phyloP scores from a whole-genome alignment of 2,113 vertebrate genomes.

The Dicrurus megarhynchus region DNA sequence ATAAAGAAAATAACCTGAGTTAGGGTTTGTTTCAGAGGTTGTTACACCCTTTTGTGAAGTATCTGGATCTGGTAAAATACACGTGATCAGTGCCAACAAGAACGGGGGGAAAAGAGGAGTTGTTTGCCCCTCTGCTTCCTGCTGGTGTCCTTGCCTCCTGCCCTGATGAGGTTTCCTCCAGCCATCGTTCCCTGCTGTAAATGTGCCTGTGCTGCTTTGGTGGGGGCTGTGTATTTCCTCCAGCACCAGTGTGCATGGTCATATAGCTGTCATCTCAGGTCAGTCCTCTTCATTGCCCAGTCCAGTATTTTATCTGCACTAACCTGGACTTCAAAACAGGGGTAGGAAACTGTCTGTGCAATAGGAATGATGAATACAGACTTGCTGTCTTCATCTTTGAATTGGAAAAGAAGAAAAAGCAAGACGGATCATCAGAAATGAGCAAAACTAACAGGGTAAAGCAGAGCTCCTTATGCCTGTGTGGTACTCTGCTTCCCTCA shows the following conservation, averaged over 20 bases:
- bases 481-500: background rate
- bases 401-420: background rate
- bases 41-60: background rate
- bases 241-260: rapidly evolving
- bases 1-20: background rate
- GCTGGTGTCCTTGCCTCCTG: background rate
- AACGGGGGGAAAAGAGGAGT: background rate
- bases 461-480: rapidly evolving
- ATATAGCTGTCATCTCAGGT: background rate
- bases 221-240: background rate
- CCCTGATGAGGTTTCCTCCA: background rate
- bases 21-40: background rate
- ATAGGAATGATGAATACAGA: background rate
- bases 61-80: background rate
- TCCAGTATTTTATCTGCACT: background rate
- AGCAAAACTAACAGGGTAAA: background rate
- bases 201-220: background rate
- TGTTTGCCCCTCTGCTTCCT: background rate
- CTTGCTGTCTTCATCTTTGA: background rate
- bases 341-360: background rate
- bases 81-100: background rate
- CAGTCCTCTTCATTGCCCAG: background rate
- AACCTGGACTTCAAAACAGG: background rate
- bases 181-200: background rate
- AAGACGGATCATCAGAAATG: background rate